These are phyloP conservation scores for Stramonita haemastoma DNA, from an alignment of 2,888 invertebrate genomes.

Conservation along the genomic window DNA sequence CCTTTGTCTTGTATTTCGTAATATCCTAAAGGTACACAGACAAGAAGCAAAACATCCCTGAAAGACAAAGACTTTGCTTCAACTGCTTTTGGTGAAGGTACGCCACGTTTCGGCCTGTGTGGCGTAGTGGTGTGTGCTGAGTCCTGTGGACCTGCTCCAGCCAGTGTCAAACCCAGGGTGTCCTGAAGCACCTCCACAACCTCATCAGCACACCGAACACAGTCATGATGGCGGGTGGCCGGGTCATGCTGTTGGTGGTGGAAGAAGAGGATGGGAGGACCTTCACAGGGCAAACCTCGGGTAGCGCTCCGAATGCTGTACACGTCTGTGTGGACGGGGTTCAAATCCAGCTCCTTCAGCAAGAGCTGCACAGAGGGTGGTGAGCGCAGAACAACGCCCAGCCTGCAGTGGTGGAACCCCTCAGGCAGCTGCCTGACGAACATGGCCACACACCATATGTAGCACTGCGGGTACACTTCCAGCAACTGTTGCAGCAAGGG, in stretches of 20 bases:
- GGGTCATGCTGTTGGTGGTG: slow-evolving; percentile 20
- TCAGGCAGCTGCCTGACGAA: slow-evolving; percentile 22
- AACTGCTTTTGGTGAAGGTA: background rate
- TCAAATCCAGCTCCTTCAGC: slow-evolving; percentile 37
- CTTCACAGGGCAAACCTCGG: slow-evolving; percentile 36
- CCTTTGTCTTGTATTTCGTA: background rate
- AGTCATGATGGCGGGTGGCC: background rate
- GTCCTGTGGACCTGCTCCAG: background rate
- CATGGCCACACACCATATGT: slow-evolving; percentile 39
- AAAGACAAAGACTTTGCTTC: slow-evolving; percentile 30
- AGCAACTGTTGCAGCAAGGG: slow-evolving; percentile 14
- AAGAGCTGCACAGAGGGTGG: slow-evolving; percentile 41
- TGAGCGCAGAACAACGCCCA: slow-evolving; percentile 33
- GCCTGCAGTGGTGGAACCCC: slow-evolving; percentile 20
- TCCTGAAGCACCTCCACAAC: slow-evolving; percentile 10
- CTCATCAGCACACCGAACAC: slow-evolving; percentile 23
- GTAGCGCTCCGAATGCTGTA: slow-evolving; percentile 35
- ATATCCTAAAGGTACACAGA: slow-evolving; percentile 22
- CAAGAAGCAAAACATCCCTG: slow-evolving; percentile 30
- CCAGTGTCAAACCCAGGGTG: background rate
- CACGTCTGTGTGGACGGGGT: slow-evolving; percentile 14
- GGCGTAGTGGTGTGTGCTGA: background rate
- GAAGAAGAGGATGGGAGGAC: slow-evolving; percentile 31
- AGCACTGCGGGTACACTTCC: background rate
- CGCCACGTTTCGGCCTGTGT: background rate